A percentile compares a stretch with the other conserved stretches of the same genome.
phyloP scores from a whole-genome alignment of 2,113 vertebrate species.

The Ahaetulla prasina region DNA sequence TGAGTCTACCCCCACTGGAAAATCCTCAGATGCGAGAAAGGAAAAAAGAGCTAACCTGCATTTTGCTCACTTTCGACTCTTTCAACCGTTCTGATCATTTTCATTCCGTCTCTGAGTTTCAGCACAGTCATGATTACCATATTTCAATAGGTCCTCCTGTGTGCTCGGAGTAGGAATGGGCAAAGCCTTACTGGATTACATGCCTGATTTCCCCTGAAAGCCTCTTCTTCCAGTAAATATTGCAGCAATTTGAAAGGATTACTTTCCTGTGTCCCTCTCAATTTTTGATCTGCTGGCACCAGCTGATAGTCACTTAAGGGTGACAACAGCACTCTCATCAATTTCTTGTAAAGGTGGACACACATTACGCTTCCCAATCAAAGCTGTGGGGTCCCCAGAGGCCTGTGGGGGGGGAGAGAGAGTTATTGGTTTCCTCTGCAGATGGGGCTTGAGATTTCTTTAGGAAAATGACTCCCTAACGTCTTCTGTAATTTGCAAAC shows the following conservation, averaged over 20 bases:
- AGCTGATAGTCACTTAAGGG: slow-evolving; percentile 68
- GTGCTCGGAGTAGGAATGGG: slow-evolving; percentile 46
- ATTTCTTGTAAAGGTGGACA: slow-evolving; percentile 51
- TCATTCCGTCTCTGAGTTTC: slow-evolving; percentile 34
- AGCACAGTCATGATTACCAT: slow-evolving; percentile 53
- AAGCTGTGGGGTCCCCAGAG: background rate
- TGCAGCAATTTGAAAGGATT: slow-evolving; percentile 70
- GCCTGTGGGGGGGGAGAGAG: background rate
- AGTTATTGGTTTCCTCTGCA: slow-evolving; percentile 26
- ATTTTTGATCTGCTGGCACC: slow-evolving; percentile 67
- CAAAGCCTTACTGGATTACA: slow-evolving; percentile 65
- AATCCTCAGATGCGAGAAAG: background rate
- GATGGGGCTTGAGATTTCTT: background rate
- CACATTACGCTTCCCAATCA: slow-evolving; percentile 34
- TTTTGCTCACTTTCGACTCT: background rate
- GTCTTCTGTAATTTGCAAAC: slow-evolving; percentile 16
- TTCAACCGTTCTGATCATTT: slow-evolving; percentile 35
- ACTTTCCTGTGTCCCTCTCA: slow-evolving; percentile 65
- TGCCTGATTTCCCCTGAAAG: slow-evolving; percentile 66
- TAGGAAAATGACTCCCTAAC: slow-evolving; percentile 1
- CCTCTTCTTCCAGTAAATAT: slow-evolving; percentile 67
- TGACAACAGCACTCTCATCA: slow-evolving; percentile 60
- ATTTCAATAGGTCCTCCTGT: slow-evolving; percentile 52
- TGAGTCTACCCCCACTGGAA: background rate
- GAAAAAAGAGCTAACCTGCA: background rate